A percentile compares a stretch with the other conserved stretches of the same genome.
phyloP scores from a whole-genome alignment of 2,797 vertebrate species.

The Chloroceryle amazona region DNA sequence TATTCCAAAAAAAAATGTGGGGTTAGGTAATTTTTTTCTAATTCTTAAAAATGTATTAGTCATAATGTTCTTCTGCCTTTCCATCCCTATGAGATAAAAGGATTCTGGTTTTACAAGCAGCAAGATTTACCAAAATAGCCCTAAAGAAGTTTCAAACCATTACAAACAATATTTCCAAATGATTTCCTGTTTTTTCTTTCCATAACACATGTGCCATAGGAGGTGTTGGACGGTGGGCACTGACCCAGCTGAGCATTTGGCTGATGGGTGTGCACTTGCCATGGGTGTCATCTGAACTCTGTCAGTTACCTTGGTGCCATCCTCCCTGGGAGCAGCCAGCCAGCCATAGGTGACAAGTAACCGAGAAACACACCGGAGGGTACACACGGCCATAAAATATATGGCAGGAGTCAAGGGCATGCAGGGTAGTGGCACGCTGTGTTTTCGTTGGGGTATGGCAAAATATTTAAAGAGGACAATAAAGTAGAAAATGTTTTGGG shows the following conservation, averaged over 20 bases:
- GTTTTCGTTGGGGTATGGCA: background rate
- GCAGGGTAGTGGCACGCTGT: background rate
- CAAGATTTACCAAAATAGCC: constrained; percentile 26
- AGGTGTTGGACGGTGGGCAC: background rate
- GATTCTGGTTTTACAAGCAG: background rate
- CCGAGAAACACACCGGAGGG: rapidly evolving
- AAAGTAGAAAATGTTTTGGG: background rate
- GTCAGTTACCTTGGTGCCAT: rapidly evolving
- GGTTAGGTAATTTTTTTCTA: constrained; percentile 19
- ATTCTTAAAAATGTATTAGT: constrained; percentile 44
- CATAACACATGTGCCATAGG: background rate
- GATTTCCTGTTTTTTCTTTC: background rate
- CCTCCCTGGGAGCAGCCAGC: background rate
- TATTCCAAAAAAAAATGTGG: background rate
- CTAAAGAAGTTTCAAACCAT: background rate
- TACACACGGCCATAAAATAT: background rate
- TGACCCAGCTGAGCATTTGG: background rate
- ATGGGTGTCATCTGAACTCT: background rate
- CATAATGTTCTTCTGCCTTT: constrained; percentile 32
- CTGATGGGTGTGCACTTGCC: rapidly evolving
- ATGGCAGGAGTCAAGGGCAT: background rate
- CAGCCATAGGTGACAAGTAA: background rate
- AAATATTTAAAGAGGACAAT: background rate
- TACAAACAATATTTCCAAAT: background rate
- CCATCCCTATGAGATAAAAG: constrained; percentile 11